Percentiles rank a stretch among this genome's conserved stretches.
Conservation (phyloP, 2,113 vertebrate species). For the Lethenteron camtschaticum region DNA sequence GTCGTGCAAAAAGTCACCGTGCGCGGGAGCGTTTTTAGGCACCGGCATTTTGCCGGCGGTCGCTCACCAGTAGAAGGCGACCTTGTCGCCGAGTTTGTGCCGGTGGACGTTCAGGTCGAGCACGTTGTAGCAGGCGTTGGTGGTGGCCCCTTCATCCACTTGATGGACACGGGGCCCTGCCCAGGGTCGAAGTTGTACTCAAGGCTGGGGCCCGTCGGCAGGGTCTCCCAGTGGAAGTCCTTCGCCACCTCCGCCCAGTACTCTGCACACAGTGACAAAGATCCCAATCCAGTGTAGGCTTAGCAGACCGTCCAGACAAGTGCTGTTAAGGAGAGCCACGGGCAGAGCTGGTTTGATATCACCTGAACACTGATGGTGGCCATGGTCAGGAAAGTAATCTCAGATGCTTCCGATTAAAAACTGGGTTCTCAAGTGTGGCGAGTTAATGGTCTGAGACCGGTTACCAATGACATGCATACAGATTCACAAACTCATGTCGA, state of each 20-base stretch:
- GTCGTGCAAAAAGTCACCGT: too few relatives aligned
- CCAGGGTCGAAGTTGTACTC: slow-evolving; percentile 84
- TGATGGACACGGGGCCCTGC: slow-evolving; percentile 66
- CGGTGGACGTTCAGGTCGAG: slow-evolving; percentile 64
- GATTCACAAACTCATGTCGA: too few relatives aligned
- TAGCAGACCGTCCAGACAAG: too few relatives aligned
- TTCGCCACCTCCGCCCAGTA: slow-evolving; percentile 72
- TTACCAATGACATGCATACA: too few relatives aligned
- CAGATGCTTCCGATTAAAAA: too few relatives aligned
- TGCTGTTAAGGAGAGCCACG: too few relatives aligned
- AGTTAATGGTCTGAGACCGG: too few relatives aligned
- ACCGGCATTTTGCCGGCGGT: background rate
- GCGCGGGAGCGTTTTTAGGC: too few relatives aligned
- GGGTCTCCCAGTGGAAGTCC: slow-evolving; percentile 74
- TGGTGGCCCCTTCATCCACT: slow-evolving; percentile 83
- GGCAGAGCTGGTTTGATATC: too few relatives aligned
- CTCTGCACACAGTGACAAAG: slow-evolving; percentile 23
- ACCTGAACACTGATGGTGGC: too few relatives aligned
- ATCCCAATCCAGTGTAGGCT: background rate
- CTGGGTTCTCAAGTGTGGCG: too few relatives aligned
- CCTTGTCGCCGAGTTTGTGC: slow-evolving; percentile 58
- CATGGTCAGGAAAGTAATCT: too few relatives aligned
- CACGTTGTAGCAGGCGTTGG: slow-evolving; percentile 91
- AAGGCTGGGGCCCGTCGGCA: slow-evolving; percentile 41
- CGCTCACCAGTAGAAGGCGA: slow-evolving; percentile 79